Conservation (phyloP, 1,140 invertebrate genomes). For the Bombus picipes region DNA sequence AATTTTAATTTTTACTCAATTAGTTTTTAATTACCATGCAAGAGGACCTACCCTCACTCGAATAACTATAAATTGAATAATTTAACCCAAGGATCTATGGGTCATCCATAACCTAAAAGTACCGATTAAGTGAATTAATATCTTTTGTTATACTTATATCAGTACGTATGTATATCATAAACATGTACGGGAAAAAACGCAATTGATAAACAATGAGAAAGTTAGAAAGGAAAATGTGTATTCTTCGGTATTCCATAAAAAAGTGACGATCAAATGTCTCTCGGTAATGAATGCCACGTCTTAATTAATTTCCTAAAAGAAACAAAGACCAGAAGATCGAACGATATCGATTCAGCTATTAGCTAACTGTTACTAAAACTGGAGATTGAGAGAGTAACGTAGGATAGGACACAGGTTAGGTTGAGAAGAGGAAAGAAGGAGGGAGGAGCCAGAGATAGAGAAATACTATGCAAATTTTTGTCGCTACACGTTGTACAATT, state of each 20-base stretch:
- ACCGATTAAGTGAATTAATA: background rate
- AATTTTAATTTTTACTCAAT: too few species aligned
- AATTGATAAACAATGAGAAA: background rate
- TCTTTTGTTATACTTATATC: background rate
- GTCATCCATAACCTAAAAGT: background rate
- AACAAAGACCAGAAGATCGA: background rate
- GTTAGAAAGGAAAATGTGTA: background rate
- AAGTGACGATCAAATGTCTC: background rate
- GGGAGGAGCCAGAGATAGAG: too few species aligned
- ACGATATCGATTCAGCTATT: slow-evolving; percentile 18
- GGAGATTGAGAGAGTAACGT: background rate
- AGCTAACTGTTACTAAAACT: background rate
- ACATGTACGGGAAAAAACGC: background rate
- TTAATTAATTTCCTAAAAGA: slow-evolving; percentile 4
- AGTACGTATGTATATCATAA: background rate
- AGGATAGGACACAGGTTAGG: background rate
- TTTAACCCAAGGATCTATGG: background rate
- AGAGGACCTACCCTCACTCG: too few species aligned
- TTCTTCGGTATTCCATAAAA: background rate
- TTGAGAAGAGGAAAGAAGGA: background rate
- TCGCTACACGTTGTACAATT: background rate
- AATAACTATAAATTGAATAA: too few species aligned
- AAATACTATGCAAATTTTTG: slow-evolving; percentile 19
- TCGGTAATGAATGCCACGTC: background rate
- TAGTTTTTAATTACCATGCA: too few species aligned